Evolutionary conservation across 1,140 invertebrate species (phyloP).

Genomic region (Habropoda laboriosa): DNA sequence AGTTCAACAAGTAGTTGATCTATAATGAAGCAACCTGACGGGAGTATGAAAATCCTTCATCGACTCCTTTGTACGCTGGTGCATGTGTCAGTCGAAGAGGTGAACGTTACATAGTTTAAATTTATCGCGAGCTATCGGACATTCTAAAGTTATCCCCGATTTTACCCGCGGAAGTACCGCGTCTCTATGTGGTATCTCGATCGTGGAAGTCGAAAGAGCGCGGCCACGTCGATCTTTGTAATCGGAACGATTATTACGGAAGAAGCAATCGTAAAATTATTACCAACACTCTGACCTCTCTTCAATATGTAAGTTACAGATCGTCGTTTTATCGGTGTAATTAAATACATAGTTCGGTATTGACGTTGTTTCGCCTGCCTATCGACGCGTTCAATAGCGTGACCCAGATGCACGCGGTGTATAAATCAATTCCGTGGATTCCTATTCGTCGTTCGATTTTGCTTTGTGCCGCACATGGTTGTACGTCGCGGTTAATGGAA

Average conservation of each 20-base stretch:
- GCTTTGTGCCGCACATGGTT: background rate
- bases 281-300: no score
- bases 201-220: background rate
- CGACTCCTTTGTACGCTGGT: background rate
- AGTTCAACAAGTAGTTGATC: background rate
- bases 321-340: background rate
- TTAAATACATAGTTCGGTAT: conserved; percentile 6
- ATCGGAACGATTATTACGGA: background rate
- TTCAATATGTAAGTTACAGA: background rate
- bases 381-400: background rate
- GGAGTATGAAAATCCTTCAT: background rate
- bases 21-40: background rate
- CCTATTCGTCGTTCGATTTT: conserved; percentile 6
- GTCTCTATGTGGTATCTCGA: no score
- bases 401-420: conserved; percentile 10
- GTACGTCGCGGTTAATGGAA: conserved; percentile 21
- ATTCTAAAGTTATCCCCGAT: background rate
- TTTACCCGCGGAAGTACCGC: background rate
- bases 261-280: no score
- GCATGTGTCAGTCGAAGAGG: no score
- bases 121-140: background rate
- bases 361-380: background rate
- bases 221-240: background rate
- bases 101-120: background rate
- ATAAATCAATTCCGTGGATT: conserved; percentile 3